Conservation (phyloP, 2,113 vertebrate species). For the Baryphthengus martii region DNA sequence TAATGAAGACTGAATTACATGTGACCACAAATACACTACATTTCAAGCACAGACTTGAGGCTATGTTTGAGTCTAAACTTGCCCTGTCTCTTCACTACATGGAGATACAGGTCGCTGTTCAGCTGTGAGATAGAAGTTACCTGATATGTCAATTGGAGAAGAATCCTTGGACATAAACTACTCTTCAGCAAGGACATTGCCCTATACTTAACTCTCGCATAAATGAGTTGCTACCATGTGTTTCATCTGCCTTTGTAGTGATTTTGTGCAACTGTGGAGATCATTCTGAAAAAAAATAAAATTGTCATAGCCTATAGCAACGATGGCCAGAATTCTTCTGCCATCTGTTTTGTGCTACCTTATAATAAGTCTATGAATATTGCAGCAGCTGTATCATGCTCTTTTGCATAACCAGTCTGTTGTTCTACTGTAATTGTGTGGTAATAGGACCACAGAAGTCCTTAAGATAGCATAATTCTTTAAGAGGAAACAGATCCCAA, state of each 20-base stretch:
- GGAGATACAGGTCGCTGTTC: background rate
- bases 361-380: background rate
- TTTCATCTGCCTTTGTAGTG: background rate
- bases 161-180: background rate
- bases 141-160: background rate
- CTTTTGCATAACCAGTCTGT: background rate
- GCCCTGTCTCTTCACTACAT: background rate
- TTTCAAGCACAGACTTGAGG: background rate
- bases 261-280: background rate
- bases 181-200: fast-evolving
- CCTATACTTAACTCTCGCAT: background rate
- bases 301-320: background rate
- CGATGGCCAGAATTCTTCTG: background rate
- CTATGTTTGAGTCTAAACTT: background rate
- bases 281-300: background rate
- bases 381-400: background rate
- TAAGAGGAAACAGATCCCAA: background rate
- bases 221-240: background rate
- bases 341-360: background rate
- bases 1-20: background rate
- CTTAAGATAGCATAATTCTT: fast-evolving
- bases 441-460: background rate
- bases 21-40: too few relatives aligned
- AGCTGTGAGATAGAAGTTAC: background rate
- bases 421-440: background rate